Percentiles rank a stretch among this genome's conserved stretches.
Conservation (phyloP, 2,113 vertebrate species). For the Merops nubicus region DNA sequence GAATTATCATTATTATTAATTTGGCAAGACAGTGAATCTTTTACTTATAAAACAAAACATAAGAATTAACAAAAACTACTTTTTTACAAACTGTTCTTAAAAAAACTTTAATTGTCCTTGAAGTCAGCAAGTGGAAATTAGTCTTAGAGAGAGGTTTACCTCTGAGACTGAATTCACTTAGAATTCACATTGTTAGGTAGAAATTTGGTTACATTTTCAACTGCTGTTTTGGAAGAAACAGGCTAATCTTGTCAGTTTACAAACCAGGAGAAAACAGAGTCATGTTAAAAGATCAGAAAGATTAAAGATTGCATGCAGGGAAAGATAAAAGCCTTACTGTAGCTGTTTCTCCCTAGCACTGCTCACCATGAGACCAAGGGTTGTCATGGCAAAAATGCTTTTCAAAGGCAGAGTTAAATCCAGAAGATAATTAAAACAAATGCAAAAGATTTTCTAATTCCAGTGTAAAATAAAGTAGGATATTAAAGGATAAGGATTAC, state of each 20-base stretch:
- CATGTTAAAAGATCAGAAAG: slow-evolving; percentile 49
- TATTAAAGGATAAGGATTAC: slow-evolving; percentile 32
- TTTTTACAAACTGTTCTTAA: slow-evolving; percentile 45
- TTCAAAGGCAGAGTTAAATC: slow-evolving; percentile 54
- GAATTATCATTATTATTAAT: slow-evolving; percentile 34
- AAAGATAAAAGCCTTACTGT: slow-evolving; percentile 33
- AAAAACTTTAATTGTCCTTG: slow-evolving; percentile 43
- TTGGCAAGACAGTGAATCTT: slow-evolving; percentile 61
- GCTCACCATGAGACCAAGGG: slow-evolving; percentile 28
- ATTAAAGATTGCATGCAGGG: slow-evolving; percentile 48
- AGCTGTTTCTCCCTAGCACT: slow-evolving; percentile 39
- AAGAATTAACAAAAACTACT: background rate
- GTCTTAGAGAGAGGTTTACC: slow-evolving; percentile 19
- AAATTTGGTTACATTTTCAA: slow-evolving; percentile 9
- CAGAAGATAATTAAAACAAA: slow-evolving; percentile 55
- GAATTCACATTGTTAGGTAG: slow-evolving; percentile 35
- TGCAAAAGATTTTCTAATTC: slow-evolving; percentile 42
- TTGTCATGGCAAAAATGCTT: slow-evolving; percentile 52
- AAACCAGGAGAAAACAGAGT: slow-evolving; percentile 60
- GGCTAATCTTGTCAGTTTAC: slow-evolving; percentile 25
- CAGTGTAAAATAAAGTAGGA: slow-evolving; percentile 40
- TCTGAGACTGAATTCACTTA: slow-evolving; percentile 20
- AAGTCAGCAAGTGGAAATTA: slow-evolving; percentile 26
- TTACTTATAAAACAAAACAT: slow-evolving; percentile 56
- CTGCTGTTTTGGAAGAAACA: slow-evolving; percentile 20